Percentiles rank a stretch among this genome's conserved stretches.
Evolutionary conservation across 64 coral and sea anemone species (phyloP).

Genomic region (Stylophora pistillata): DNA sequence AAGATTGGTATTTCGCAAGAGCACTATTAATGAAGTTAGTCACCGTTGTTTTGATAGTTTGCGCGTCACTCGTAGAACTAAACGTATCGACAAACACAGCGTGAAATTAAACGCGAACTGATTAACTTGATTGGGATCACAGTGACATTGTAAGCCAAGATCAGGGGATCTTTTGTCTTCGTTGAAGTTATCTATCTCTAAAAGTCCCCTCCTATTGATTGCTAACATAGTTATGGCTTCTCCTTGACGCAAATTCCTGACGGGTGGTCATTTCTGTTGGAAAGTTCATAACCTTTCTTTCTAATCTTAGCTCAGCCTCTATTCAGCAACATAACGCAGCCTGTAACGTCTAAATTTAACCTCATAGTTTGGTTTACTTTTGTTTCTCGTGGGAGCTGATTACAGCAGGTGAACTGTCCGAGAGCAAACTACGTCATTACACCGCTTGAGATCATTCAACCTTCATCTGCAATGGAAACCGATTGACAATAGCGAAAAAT

Average conservation of each 20-base stretch:
- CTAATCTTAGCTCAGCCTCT: constrained; percentile 2
- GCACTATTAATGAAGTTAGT: background rate
- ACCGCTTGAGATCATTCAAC: background rate
- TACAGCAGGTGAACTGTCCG: background rate
- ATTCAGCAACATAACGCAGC: background rate
- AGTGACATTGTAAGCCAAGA: background rate
- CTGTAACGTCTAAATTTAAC: constrained; percentile 18
- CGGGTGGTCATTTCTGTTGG: background rate
- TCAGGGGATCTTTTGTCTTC: background rate
- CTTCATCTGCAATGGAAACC: constrained; percentile 2
- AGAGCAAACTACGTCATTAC: background rate
- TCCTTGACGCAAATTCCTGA: constrained; percentile 4
- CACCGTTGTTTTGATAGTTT: background rate
- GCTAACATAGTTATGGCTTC: background rate
- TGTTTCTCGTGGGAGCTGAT: background rate
- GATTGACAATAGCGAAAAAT: background rate
- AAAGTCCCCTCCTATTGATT: background rate
- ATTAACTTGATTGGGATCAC: background rate
- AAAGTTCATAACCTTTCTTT: background rate
- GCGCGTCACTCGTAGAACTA: background rate
- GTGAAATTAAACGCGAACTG: constrained; percentile 9
- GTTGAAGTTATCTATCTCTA: background rate
- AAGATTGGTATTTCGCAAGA: background rate
- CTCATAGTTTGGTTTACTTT: background rate
- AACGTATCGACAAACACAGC: constrained; percentile 3